Percentiles rank a stretch among this genome's conserved stretches.
These are phyloP conservation scores for Ascaphus truei DNA, from an alignment of 2,113 vertebrate species.

Conservation along the genomic window DNA sequence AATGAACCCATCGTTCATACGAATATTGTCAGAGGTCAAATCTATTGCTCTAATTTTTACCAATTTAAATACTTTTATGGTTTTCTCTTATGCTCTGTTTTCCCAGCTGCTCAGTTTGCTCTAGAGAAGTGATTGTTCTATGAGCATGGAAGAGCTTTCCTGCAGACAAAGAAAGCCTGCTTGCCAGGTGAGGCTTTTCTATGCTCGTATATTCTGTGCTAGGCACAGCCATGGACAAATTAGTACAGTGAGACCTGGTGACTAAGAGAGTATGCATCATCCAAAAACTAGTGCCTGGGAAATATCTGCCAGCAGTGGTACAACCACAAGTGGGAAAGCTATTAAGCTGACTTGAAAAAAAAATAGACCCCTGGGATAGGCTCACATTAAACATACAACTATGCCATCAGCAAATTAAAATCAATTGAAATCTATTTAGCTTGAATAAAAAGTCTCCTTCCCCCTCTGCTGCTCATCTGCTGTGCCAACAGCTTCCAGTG, in stretches of 20 bases:
- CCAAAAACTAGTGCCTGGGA: neutral
- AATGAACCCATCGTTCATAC: too few species aligned
- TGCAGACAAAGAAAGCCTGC: too few species aligned
- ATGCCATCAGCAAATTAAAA: constrained; percentile 66
- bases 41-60: too few species aligned
- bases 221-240: neutral
- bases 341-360: neutral
- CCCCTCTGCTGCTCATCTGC: constrained; percentile 63
- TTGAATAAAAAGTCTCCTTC: constrained; percentile 60
- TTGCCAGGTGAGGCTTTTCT: neutral
- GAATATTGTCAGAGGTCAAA: too few species aligned
- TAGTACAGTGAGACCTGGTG: neutral
- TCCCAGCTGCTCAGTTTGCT: too few species aligned
- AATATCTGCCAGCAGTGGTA: constrained; percentile 25
- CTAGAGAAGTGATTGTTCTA: too few species aligned
- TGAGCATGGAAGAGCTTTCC: neutral
- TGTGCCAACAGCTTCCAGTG: constrained; percentile 65
- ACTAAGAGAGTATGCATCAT: neutral
- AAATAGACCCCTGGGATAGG: constrained; percentile 36
- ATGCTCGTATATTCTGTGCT: neutral
- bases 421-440: constrained; percentile 73
- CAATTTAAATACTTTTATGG: too few species aligned
- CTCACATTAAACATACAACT: constrained; percentile 52
- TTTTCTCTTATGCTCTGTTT: too few species aligned
- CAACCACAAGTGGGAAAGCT: constrained; percentile 28